These are phyloP conservation scores for Mormyrops boulengeri DNA, from an alignment of 2,797 vertebrate species.

Conservation along the genomic window DNA sequence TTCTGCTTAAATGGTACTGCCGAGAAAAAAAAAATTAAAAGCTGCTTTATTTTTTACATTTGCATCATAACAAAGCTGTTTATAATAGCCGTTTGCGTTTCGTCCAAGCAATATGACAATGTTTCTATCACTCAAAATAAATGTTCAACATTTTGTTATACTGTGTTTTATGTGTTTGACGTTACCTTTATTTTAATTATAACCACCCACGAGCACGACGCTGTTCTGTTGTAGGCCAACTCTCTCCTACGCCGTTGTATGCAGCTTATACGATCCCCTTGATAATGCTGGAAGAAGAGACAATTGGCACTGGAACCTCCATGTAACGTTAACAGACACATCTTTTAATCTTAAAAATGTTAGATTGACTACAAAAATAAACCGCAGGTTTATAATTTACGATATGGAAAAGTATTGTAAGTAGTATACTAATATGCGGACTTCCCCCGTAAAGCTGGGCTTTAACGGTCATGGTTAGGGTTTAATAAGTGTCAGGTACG, in stretches of 20 bases:
- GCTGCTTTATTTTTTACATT: slow-evolving; percentile 78
- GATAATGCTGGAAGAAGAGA: neutral
- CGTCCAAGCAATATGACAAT: slow-evolving; percentile 86
- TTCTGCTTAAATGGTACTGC: slow-evolving; percentile 80
- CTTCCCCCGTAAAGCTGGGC: neutral
- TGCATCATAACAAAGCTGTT: slow-evolving; percentile 73
- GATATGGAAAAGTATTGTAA: neutral
- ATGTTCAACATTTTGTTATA: slow-evolving; percentile 63
- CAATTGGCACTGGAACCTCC: neutral
- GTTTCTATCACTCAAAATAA: slow-evolving; percentile 85
- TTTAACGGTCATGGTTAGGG: neutral
- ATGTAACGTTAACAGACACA: neutral
- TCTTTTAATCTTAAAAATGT: neutral
- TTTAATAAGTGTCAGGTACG: neutral
- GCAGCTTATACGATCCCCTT: neutral
- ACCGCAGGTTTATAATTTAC: neutral
- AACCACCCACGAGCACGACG: neutral
- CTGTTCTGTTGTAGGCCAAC: neutral
- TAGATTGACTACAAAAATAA: neutral
- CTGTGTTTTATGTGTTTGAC: slow-evolving; percentile 32
- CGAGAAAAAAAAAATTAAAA: slow-evolving; percentile 65
- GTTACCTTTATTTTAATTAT: neutral
- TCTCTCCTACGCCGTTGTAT: neutral
- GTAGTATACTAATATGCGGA: neutral
- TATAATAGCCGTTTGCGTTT: slow-evolving; percentile 76